Evolutionary conservation across 1,140 invertebrate genomes (phyloP).

Genomic region (Piezodorus guildinii): DNA sequence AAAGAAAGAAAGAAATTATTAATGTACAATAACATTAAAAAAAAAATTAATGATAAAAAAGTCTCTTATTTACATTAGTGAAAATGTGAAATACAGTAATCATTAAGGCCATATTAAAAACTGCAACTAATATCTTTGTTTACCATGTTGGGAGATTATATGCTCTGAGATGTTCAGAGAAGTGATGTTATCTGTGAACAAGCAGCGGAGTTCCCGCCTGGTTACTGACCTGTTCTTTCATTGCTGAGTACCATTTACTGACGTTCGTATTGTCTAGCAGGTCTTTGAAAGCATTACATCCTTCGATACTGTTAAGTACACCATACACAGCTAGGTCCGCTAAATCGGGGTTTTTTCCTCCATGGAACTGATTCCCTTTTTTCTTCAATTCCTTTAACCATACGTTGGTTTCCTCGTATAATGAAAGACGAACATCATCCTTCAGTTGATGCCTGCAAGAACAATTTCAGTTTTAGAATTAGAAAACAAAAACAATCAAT

Average conservation of each 20-base stretch:
- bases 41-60: not conserved
- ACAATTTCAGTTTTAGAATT: not conserved
- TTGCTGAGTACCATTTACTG: conserved; percentile 37
- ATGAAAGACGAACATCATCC: conserved; percentile 75
- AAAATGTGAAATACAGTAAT: not conserved
- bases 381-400: conserved; percentile 65
- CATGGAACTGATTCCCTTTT: conserved; percentile 61
- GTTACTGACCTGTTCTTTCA: not conserved
- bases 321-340: conserved; percentile 91
- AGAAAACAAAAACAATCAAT: not conserved
- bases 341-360: conserved; percentile 77
- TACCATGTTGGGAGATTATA: not conserved
- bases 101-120: not conserved
- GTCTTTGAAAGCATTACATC: conserved; percentile 84
- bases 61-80: not conserved
- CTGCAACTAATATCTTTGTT: not conserved
- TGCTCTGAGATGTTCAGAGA: not conserved
- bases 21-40: not conserved
- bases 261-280: conserved; percentile 60
- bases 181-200: not conserved
- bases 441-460: conserved; percentile 62
- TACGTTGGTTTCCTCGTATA: conserved; percentile 77
- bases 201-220: not conserved
- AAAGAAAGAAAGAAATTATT: conserved; percentile 3
- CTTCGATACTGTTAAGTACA: conserved; percentile 87